A percentile compares a stretch with the other conserved stretches of the same genome.
These are phyloP conservation scores for Leptoteleia sp. DNA, from an alignment of 1,140 invertebrate species.

Conservation along the genomic window DNA sequence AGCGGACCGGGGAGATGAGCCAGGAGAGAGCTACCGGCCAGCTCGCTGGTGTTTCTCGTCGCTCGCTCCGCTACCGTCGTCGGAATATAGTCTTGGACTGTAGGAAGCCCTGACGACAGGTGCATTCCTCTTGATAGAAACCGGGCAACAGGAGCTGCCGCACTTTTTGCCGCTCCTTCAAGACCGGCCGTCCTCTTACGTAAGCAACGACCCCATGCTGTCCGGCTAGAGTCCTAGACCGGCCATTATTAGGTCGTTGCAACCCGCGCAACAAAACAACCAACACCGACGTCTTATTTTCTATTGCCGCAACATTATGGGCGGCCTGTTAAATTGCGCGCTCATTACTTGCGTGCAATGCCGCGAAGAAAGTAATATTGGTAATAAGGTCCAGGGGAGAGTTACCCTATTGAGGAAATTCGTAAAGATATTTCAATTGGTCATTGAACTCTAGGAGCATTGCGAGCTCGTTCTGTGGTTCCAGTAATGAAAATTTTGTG, in stretches of 20 bases:
- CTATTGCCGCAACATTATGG: constrained; percentile 25
- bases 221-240: constrained; percentile 17
- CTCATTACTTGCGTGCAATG: constrained; percentile 1
- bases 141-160: constrained; percentile 29
- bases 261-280: constrained; percentile 15
- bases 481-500: too few species aligned
- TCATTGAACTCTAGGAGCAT: too few species aligned
- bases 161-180: constrained; percentile 37
- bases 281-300: constrained; percentile 9
- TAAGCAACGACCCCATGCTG: constrained; percentile 56
- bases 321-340: constrained; percentile 3
- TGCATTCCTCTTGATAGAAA: constrained; percentile 54
- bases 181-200: constrained; percentile 55
- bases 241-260: constrained; percentile 41
- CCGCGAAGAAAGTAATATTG: too few species aligned
- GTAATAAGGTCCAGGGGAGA: too few species aligned
- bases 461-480: too few species aligned
- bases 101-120: constrained; percentile 55
- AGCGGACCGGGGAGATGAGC: constrained; percentile 65
- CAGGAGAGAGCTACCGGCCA: constrained; percentile 45
- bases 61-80: constrained; percentile 34
- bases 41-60: constrained; percentile 48
- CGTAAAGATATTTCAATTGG: too few species aligned
- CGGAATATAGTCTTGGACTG: constrained; percentile 52
- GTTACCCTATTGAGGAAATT: too few species aligned